Conservation (phyloP, 2,113 vertebrate genomes). For the Mirza zaza region DNA sequence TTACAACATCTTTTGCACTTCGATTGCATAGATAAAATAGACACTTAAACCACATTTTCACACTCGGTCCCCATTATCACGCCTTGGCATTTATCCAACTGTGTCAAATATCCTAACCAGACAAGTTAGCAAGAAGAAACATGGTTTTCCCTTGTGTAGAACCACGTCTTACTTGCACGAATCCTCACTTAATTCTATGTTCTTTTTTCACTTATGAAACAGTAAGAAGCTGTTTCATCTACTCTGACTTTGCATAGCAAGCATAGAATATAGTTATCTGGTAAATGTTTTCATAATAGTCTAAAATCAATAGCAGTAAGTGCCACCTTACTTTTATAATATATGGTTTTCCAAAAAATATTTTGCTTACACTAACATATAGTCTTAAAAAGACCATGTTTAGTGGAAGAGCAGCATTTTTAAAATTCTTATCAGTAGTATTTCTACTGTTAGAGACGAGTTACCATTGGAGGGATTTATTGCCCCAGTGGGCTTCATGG, state of each 20-base stretch:
- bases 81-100: neutral
- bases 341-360: neutral
- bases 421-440: neutral
- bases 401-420: neutral
- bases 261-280: neutral
- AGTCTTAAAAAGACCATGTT: neutral
- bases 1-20: conserved; percentile 75
- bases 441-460: neutral
- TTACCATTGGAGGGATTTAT: neutral
- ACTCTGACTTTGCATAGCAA: neutral
- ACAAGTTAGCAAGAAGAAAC: neutral
- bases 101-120: neutral
- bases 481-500: neutral
- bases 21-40: neutral
- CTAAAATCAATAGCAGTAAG: neutral
- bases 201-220: conserved; percentile 41
- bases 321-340: neutral
- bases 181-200: neutral
- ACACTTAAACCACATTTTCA: neutral
- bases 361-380: neutral
- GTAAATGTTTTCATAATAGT: neutral
- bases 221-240: neutral
- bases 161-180: neutral
- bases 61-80: neutral
- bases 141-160: neutral